Conservation (phyloP, 2,888 invertebrate genomes). For the Parthenolecanium corni region DNA sequence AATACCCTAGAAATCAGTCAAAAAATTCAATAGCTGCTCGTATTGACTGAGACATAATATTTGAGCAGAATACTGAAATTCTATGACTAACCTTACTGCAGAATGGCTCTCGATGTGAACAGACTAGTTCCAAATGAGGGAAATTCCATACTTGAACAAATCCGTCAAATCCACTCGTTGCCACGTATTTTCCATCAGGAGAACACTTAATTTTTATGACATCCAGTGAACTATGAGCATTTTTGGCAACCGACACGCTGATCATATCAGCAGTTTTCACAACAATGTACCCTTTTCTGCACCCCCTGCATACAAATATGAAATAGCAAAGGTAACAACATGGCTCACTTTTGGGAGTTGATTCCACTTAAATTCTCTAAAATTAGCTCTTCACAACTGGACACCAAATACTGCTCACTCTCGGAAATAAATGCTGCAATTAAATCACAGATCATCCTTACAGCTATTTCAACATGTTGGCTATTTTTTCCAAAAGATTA, state of each 20-base stretch:
- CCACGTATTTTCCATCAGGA: constrained; percentile 5
- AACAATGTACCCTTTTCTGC: constrained; percentile 4
- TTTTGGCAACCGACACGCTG: not conserved
- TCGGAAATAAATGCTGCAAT: not conserved
- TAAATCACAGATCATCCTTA: not conserved
- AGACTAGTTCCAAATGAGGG: constrained; percentile 1
- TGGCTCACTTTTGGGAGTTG: no score
- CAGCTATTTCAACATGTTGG: not conserved
- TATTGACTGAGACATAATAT: not conserved
- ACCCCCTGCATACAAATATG: not conserved
- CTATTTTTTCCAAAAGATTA: not conserved
- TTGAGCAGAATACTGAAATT: not conserved
- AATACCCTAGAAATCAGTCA: constrained; percentile 16
- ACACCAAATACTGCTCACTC: not conserved
- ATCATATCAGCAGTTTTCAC: not conserved
- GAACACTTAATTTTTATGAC: constrained; percentile 16
- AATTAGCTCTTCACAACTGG: not conserved
- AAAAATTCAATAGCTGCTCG: not conserved
- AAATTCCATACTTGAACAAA: constrained; percentile 10
- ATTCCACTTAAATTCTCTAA: not conserved
- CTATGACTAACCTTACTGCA: not conserved
- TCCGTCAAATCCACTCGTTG: constrained; percentile 10
- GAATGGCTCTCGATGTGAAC: not conserved
- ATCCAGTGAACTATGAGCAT: not conserved
- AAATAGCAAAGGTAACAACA: no score